A percentile compares a stretch with the other conserved stretches of the same genome.
These are phyloP conservation scores for Rhegmatorhina hoffmannsi DNA, from an alignment of 2,113 vertebrate species.

Conservation along the genomic window DNA sequence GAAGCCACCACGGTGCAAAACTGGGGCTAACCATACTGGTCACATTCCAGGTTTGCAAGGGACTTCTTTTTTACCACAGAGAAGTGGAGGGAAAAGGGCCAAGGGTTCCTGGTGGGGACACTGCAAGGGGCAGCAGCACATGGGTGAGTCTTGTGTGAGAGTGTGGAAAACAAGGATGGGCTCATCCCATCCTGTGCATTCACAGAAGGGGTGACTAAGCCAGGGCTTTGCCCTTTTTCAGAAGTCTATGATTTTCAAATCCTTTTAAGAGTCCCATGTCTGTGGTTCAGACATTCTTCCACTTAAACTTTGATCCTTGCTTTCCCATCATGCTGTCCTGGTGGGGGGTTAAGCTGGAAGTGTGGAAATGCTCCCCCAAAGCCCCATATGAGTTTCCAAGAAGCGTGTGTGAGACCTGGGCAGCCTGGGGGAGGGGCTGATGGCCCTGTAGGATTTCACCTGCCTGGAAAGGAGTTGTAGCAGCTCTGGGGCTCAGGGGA, in stretches of 20 bases:
- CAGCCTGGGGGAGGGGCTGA: fast-evolving
- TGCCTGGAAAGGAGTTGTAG: not conserved
- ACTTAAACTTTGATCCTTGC: not conserved
- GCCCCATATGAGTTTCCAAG: not conserved
- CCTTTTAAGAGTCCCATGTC: not conserved
- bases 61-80: not conserved
- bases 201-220: not conserved
- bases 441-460: not conserved
- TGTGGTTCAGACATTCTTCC: slow-evolving; percentile 7
- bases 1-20: not conserved
- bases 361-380: not conserved
- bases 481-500: not conserved
- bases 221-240: not conserved
- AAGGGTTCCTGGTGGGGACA: not conserved
- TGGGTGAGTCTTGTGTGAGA: not conserved
- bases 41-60: not conserved
- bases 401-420: not conserved
- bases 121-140: not conserved
- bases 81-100: not conserved
- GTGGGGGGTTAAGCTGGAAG: not conserved
- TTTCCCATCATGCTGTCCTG: not conserved
- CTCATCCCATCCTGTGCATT: not conserved
- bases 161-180: not conserved
- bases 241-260: not conserved
- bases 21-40: not conserved